A percentile compares a stretch with the other conserved stretches of the same genome.
Evolutionary conservation across 1,140 invertebrate species (phyloP).

Genomic region (Cryptotermes secundus): DNA sequence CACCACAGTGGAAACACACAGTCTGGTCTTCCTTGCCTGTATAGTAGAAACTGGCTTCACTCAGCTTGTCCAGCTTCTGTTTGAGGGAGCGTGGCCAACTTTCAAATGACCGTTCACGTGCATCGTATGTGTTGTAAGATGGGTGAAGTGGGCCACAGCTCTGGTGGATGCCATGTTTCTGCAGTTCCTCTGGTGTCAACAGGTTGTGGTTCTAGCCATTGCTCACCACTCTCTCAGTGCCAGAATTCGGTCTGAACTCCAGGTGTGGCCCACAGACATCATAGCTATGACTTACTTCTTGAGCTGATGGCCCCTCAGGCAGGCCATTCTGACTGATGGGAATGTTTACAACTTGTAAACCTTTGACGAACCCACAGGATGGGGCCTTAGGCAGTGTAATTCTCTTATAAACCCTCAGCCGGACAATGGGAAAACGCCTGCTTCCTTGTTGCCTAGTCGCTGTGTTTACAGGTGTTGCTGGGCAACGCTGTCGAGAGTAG

Average conservation of each 20-base stretch:
- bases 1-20: conserved; percentile 82
- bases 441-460: no score
- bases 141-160: conserved; percentile 57
- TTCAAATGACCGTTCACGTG: conserved; percentile 67
- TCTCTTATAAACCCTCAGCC: no score
- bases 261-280: conserved; percentile 63
- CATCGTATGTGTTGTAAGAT: conserved; percentile 62
- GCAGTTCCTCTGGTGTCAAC: not conserved
- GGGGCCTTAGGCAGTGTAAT: no score
- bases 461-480: no score
- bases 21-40: conserved; percentile 75
- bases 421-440: no score
- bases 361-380: conserved; percentile 70
- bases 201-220: not conserved
- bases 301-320: conserved; percentile 37
- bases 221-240: conserved; percentile 43
- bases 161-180: conserved; percentile 46
- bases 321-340: conserved; percentile 48
- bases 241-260: conserved; percentile 48
- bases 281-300: conserved; percentile 43
- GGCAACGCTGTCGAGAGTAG: no score
- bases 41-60: conserved; percentile 88
- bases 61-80: conserved; percentile 73
- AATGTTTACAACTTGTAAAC: conserved; percentile 62
- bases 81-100: conserved; percentile 73